phyloP scores from a whole-genome alignment of 2,113 vertebrate species.

The Theristicus caerulescens region DNA sequence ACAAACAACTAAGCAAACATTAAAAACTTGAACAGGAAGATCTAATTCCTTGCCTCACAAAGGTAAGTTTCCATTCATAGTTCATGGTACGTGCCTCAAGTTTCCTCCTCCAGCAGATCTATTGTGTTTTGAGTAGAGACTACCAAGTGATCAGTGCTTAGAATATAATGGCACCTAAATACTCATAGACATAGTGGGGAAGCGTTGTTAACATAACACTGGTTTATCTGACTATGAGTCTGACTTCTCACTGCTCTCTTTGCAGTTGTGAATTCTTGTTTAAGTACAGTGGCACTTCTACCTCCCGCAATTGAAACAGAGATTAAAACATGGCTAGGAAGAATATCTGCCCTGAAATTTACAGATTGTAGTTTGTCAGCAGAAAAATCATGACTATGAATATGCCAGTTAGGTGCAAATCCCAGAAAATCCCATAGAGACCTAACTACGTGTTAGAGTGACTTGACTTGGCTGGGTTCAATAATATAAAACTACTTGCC shows the following conservation, averaged over 20 bases:
- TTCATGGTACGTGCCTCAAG: fast-evolving
- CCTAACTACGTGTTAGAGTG: neutral
- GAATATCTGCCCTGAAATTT: neutral
- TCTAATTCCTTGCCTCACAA: neutral
- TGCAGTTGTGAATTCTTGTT: neutral
- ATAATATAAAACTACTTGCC: neutral
- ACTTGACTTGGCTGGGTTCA: neutral
- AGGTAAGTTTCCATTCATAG: neutral
- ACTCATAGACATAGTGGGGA: neutral
- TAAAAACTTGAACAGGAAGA: neutral
- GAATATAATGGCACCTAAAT: neutral
- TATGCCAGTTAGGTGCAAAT: neutral
- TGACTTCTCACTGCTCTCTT: neutral
- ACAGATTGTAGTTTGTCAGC: neutral
- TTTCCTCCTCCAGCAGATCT: neutral
- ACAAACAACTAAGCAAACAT: fast-evolving
- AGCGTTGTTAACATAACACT: neutral
- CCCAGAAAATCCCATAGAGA: neutral
- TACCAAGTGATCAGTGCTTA: neutral
- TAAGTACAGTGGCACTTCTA: neutral
- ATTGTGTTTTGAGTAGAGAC: neutral
- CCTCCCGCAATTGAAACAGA: neutral
- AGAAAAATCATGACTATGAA: neutral
- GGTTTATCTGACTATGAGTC: neutral
- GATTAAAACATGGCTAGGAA: neutral